Evolutionary conservation across 2,888 invertebrate species (phyloP), one percentile per base, ranked within the genome.

Genomic region (Ferdinandea cuprea): DNA sequence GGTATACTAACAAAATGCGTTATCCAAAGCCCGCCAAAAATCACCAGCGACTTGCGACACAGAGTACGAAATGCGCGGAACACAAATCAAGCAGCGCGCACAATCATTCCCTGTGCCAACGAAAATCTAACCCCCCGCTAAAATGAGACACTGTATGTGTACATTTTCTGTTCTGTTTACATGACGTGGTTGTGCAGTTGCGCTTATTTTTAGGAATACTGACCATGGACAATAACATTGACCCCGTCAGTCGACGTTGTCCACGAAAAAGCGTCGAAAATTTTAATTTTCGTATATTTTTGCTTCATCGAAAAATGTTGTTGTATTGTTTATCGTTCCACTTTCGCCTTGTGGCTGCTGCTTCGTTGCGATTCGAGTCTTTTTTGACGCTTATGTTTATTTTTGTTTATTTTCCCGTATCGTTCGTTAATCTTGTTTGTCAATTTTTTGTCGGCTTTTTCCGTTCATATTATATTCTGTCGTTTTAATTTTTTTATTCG

Each of bases 211-310:
- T 72, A 72, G 72, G 74, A 68, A 74, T 59, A 79, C 79, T 79
- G 79, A 79, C 79, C 79, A 79, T 79, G 79, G 79, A 73, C 79
- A 79, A 79, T 79, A 79, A 79, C 79, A 79, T 79, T 79, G 79
- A 79, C 79, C 79, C 79, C 79, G 44, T 54, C 61, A 63, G 63
- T 25, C 50, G 28, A 30, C 32, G 59, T 30, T 72, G 72, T 61
- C 72, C 72, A 72, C 61, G 72, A 72, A 72, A 72, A 72, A 63
- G 25, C 52, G 52, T 72, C 61, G 72, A 72, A 72, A 72, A 72
- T 63, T 72, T 32, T 37, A 54, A 44, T 54, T 48, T 72, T 72
- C 54, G 72, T 63, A 61, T 61, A 71, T 59, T 71, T 71, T 52
- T 13, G 50, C 59, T 32, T 4, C 25, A 17, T 44, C 35, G 21